phyloP scores from a whole-genome alignment of 1,140 invertebrate species.

The Mizuhopecten yessoensis region DNA sequence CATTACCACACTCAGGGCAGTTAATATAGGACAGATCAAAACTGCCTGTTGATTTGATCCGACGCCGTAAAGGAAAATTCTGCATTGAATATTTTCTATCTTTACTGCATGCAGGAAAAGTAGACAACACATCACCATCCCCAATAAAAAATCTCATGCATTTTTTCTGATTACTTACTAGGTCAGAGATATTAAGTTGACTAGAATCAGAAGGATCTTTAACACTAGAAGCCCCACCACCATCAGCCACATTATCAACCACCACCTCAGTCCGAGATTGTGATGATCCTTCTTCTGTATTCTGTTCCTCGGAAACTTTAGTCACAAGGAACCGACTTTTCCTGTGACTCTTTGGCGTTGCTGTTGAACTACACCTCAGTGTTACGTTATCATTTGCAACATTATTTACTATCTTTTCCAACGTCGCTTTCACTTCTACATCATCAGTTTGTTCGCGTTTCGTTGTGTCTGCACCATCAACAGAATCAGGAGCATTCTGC shows the following conservation, averaged over 20 bases:
- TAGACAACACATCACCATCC: conserved; percentile 41
- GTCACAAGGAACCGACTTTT: conserved; percentile 51
- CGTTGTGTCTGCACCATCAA: conserved; percentile 31
- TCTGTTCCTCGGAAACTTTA: conserved; percentile 48
- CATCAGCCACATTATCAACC: conserved; percentile 43
- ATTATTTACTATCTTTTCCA: background rate
- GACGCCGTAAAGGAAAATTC: conserved; percentile 43
- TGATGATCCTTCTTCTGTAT: background rate
- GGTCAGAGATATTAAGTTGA: conserved; percentile 46
- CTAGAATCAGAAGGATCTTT: conserved; percentile 48
- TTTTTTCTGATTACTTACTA: conserved; percentile 52
- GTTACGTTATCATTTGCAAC: background rate
- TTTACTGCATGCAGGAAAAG: conserved; percentile 23
- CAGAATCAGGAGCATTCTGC: background rate
- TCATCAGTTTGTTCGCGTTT: conserved; percentile 43
- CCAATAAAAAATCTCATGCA: conserved; percentile 7
- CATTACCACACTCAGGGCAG: conserved; percentile 53
- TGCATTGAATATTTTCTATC: conserved; percentile 18
- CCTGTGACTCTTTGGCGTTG: conserved; percentile 20
- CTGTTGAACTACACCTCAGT: background rate
- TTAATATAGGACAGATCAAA: conserved; percentile 47
- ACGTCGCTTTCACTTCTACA: background rate
- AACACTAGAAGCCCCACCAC: conserved; percentile 54
- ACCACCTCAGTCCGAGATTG: conserved; percentile 42
- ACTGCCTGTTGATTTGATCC: conserved; percentile 51